Evolutionary conservation across 2,113 vertebrate species (phyloP).

Genomic region (Nothocercus nigrocapillus): DNA sequence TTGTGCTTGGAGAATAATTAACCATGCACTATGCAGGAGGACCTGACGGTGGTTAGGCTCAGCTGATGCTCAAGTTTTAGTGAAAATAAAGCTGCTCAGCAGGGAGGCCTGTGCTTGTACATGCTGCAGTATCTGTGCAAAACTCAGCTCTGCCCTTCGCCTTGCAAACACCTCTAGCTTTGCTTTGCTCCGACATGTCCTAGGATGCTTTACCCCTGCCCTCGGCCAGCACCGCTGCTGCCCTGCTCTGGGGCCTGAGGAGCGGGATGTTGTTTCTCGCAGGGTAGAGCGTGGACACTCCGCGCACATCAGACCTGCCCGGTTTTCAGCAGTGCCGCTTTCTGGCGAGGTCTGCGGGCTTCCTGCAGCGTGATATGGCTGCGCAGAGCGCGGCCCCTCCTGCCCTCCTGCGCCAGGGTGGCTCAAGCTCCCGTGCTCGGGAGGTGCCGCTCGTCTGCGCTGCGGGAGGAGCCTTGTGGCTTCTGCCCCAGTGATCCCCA

Average conservation of each 20-base stretch:
- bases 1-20: neutral
- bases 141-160: neutral
- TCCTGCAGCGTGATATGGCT: neutral
- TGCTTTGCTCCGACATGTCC: neutral
- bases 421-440: neutral
- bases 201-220: neutral
- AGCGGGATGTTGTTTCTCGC: slow-evolving; percentile 10
- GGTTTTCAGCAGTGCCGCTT: neutral
- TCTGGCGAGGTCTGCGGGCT: neutral
- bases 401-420: neutral
- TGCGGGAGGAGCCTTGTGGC: fast-evolving
- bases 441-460: neutral
- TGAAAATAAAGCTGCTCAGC: neutral
- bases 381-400: fast-evolving
- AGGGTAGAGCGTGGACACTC: neutral
- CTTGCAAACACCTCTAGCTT: neutral
- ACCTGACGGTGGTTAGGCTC: neutral
- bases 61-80: neutral
- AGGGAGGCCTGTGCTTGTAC: neutral
- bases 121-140: neutral
- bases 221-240: neutral
- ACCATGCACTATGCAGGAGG: neutral
- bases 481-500: neutral
- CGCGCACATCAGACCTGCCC: neutral
- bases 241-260: neutral